A percentile compares a stretch with the other conserved stretches of the same genome.
Evolutionary conservation across 2,113 vertebrate genomes (phyloP).

Genomic region (Corythaixoides concolor): DNA sequence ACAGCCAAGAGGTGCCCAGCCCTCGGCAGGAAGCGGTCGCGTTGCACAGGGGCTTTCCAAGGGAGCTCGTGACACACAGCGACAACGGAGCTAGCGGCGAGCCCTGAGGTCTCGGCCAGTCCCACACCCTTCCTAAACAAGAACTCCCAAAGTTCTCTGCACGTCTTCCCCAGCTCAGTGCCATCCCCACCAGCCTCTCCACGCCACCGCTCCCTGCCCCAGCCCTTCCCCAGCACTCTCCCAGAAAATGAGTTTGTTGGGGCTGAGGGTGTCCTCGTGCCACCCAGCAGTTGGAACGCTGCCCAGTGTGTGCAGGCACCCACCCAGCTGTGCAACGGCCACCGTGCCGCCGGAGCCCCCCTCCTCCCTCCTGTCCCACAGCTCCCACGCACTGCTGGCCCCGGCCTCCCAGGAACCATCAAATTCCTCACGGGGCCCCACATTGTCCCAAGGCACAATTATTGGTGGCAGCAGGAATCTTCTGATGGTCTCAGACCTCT

Average conservation of each 20-base stretch:
- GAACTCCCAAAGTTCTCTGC: background rate
- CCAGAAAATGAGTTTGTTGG: background rate
- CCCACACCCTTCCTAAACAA: background rate
- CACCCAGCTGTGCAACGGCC: background rate
- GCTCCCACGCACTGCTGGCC: rapidly evolving
- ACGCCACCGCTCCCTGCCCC: rapidly evolving
- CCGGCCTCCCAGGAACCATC: background rate
- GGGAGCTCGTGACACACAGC: background rate
- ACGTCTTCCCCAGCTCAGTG: background rate
- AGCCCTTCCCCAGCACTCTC: background rate
- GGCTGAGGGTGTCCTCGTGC: background rate
- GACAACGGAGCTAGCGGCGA: background rate
- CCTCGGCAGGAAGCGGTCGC: rapidly evolving
- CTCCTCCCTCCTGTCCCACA: background rate
- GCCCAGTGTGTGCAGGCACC: rapidly evolving
- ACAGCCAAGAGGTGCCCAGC: background rate
- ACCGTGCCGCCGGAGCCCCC: rapidly evolving
- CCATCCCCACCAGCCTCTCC: background rate
- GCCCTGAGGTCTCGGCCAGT: background rate
- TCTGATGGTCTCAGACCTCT: background rate
- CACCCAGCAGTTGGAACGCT: background rate
- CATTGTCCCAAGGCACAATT: background rate
- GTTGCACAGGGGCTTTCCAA: background rate
- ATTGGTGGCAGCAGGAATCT: background rate
- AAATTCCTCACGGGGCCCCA: rapidly evolving